These are phyloP conservation scores for Dromococcyx pavoninus DNA, from an alignment of 2,797 vertebrate species.

Conservation along the genomic window DNA sequence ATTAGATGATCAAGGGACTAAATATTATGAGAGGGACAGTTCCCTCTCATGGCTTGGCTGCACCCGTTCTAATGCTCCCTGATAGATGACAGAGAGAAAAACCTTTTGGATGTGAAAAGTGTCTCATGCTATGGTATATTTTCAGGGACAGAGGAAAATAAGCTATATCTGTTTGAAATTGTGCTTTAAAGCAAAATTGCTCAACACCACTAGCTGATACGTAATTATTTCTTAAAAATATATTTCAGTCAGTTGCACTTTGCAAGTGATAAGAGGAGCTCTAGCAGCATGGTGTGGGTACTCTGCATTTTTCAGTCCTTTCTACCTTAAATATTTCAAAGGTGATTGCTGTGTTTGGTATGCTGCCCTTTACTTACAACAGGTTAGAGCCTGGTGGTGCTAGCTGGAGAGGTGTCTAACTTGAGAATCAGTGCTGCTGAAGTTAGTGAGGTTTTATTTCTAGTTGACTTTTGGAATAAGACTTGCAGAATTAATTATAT, in stretches of 20 bases:
- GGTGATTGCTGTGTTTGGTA: neutral
- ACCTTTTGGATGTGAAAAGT: neutral
- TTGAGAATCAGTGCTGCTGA: neutral
- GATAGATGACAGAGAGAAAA: neutral
- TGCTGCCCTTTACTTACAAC: neutral
- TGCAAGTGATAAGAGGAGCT: neutral
- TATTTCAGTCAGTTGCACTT: neutral
- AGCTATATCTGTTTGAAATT: neutral
- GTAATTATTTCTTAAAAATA: neutral
- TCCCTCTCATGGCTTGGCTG: neutral
- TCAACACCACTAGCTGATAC: neutral
- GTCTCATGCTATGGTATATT: neutral
- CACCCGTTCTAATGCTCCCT: neutral
- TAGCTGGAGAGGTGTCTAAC: neutral
- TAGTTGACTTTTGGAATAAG: neutral
- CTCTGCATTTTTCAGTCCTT: neutral
- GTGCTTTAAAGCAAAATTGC: neutral
- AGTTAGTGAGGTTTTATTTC: neutral
- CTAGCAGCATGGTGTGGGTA: neutral
- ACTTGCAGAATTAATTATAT: neutral
- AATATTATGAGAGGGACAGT: neutral
- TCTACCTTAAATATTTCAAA: neutral
- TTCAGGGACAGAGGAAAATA: neutral
- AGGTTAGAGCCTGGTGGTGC: accelerated
- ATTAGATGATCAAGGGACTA: neutral